These are phyloP conservation scores for Nezara viridula DNA, from an alignment of 2,888 invertebrate genomes.

Conservation along the genomic window DNA sequence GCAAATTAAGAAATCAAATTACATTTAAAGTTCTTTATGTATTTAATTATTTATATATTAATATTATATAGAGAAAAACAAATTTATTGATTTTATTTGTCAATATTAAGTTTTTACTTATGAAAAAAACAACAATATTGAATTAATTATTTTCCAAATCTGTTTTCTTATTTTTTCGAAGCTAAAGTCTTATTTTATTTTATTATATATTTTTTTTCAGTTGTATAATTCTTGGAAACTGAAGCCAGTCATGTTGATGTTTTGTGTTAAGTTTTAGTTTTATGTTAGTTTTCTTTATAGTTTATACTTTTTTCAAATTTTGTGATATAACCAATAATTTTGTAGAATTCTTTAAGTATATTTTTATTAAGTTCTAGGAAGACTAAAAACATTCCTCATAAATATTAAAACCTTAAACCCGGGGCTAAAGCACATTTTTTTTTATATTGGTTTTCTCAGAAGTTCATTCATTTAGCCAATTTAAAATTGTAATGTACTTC, in stretches of 20 bases:
- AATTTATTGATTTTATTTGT: background rate
- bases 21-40: background rate
- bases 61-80: background rate
- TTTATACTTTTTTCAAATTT: background rate
- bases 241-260: background rate
- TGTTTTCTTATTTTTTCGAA: background rate
- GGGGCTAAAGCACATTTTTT: background rate
- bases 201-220: background rate
- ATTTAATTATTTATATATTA: background rate
- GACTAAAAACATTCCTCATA: background rate
- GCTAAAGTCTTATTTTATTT: background rate
- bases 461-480: background rate
- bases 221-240: background rate
- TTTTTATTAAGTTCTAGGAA: background rate
- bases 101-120: background rate
- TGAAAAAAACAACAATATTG: background rate
- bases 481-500: background rate
- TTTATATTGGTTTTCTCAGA: background rate
- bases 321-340: conserved; percentile 11
- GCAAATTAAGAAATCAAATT: background rate
- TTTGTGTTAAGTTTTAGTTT: background rate
- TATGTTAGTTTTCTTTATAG: conserved; percentile 9
- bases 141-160: background rate
- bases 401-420: background rate
- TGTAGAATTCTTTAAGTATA: background rate